Percentiles rank a stretch among this genome's conserved stretches.
Evolutionary conservation across 2,113 vertebrate species (phyloP).

Genomic region (Equus quagga): DNA sequence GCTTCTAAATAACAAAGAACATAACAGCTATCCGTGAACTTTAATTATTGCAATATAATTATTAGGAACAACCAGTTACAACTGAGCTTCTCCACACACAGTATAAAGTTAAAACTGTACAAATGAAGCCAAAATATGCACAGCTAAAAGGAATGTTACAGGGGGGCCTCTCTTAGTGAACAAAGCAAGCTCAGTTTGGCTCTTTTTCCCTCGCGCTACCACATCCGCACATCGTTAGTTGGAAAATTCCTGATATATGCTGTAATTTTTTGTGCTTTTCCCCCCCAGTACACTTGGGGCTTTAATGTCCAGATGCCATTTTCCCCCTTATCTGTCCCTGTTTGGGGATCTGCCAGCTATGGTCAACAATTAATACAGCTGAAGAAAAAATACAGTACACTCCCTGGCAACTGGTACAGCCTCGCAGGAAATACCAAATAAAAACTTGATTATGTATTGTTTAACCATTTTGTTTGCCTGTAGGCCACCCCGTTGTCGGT

Average conservation of each 20-base stretch:
- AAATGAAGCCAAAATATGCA: conserved; percentile 98
- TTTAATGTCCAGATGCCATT: conserved; percentile 97
- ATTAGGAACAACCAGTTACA: conserved; percentile 86
- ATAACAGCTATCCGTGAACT: conserved; percentile 51
- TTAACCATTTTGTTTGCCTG: conserved; percentile 90
- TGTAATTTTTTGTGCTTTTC: conserved; percentile 95
- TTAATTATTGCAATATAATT: conserved; percentile 83
- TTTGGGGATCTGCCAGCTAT: conserved; percentile 90
- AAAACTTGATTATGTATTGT: conserved; percentile 91
- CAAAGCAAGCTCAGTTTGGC: conserved; percentile 99
- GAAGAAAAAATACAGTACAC: conserved; percentile 88
- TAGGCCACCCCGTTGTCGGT: conserved; percentile 88
- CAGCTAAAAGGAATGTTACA: conserved; percentile 98
- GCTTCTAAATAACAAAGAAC: conserved; percentile 37
- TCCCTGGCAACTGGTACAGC: conserved; percentile 91
- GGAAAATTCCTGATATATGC: conserved; percentile 99
- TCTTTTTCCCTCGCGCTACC: conserved; percentile 96
- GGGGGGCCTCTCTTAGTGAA: conserved; percentile 96
- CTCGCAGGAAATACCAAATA: conserved; percentile 93
- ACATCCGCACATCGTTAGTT: conserved; percentile 99
- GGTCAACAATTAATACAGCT: conserved; percentile 92
- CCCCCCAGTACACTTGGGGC: conserved; percentile 91
- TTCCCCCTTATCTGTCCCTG: conserved; percentile 88
- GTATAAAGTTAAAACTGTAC: conserved; percentile 95
- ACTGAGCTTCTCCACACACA: conserved; percentile 91